Evolutionary conservation across 2,113 vertebrate genomes (phyloP).

Genomic region (Erythrolamprus reginae): DNA sequence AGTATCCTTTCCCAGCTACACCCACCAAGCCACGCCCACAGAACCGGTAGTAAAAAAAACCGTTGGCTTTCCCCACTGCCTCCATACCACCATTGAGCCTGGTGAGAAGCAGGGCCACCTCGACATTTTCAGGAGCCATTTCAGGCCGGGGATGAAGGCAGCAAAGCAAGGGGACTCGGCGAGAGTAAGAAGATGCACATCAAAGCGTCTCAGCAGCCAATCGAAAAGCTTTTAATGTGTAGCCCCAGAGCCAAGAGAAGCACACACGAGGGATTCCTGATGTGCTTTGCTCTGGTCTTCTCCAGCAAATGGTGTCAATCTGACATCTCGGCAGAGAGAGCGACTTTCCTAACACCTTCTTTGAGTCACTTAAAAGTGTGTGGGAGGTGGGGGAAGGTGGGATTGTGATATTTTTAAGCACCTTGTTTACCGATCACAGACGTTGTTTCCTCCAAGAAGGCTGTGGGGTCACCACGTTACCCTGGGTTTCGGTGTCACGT

Average conservation of each 20-base stretch:
- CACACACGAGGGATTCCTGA: constrained; percentile 34
- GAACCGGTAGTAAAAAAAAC: too few species aligned
- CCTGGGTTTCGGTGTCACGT: not conserved
- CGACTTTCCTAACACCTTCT: constrained; percentile 27
- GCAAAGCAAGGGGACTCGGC: not conserved
- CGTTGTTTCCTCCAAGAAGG: not conserved
- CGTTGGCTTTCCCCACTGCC: too few species aligned
- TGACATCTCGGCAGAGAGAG: constrained; percentile 32
- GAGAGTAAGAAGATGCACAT: not conserved
- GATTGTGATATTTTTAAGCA: constrained; percentile 1
- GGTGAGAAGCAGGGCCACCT: not conserved
- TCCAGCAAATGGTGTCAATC: constrained; percentile 25
- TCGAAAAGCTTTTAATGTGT: constrained; percentile 42
- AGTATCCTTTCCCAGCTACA: too few species aligned
- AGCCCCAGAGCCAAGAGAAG: constrained; percentile 18
- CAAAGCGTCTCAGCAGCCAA: not conserved
- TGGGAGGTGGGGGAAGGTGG: fast-evolving
- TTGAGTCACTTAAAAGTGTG: not conserved
- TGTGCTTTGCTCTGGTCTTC: not conserved
- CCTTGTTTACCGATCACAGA: not conserved
- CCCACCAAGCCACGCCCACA: too few species aligned
- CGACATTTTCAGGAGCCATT: not conserved
- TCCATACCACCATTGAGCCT: not conserved
- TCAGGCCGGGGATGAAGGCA: not conserved
- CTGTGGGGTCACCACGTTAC: not conserved